Evolutionary conservation across 2,888 invertebrate genomes (phyloP), one percentile per base, ranked within the genome.

Genomic region (Ceramica pisi): DNA sequence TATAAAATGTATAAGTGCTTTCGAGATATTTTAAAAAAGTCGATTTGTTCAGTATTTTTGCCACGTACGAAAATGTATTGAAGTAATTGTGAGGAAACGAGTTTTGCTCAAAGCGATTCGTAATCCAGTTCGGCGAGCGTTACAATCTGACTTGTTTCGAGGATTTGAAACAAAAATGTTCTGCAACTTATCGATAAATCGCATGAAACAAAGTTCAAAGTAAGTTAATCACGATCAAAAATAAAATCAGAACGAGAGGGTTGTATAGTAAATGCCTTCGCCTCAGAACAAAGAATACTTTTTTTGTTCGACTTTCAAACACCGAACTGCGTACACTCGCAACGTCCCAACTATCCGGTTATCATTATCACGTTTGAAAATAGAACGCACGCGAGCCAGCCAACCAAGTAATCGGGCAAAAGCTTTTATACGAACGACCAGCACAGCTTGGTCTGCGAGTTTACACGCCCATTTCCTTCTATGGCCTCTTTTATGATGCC

Each of bases 361-460:
- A 95, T 94, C 95, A 95, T 94, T 94, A 95, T 94, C 95, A 94
- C 94, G 91, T 94, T 94, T 92, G 93, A 93, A 95, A 94, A 95
- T 94, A 93, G 95, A 94, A 95, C 94, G 94, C 95, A 95, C 94
- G 94, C 95, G 93, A 95, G 90, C 92, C 92, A 92, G 91, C 92
- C 94, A 91, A 89, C 90, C 93, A 91, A 93, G 94, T 95, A 95
- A 95, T 95, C 95, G 94, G 92, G 90, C 94, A 93, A 94, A 93
- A 94, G 95, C 95, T 94, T 95, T 93, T 93, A 92, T 90, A 89
- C 86, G 75, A 78, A 81, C 90, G 82, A 75, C 95, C 93, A 91
- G 82, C 78, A 65, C 90, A 90, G 83, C 81, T 72, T 88, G 95
- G 90, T 75, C 94, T 87, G 80, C 84, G 89, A 85, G 88, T 92